phyloP scores from a whole-genome alignment of 2,888 invertebrate species.

The Calliphora vomitoria region DNA sequence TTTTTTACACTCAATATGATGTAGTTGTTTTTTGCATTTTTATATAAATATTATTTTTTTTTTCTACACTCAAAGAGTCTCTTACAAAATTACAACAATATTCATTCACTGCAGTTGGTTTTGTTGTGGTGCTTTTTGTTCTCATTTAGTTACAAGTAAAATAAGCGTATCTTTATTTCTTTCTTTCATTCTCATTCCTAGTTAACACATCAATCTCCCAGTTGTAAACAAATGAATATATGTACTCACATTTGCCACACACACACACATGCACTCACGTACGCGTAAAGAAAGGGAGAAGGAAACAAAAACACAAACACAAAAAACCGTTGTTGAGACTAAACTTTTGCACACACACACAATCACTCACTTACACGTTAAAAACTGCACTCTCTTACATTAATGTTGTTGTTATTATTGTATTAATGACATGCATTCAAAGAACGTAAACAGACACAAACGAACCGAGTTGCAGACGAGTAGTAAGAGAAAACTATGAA shows the following conservation, averaged over 20 bases:
- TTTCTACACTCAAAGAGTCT: conserved; percentile 54
- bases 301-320: conserved; percentile 42
- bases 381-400: conserved; percentile 48
- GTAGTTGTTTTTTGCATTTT: conserved; percentile 7
- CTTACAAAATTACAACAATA: conserved; percentile 43
- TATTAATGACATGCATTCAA: conserved; percentile 1
- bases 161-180: conserved; percentile 9
- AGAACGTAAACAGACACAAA: conserved; percentile 8
- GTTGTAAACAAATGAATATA: conserved; percentile 60
- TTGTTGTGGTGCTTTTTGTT: background rate
- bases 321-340: conserved; percentile 53
- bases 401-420: background rate
- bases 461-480: conserved; percentile 8
- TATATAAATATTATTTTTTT: background rate
- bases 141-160: conserved; percentile 46
- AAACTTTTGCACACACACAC: conserved; percentile 14
- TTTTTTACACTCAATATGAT: conserved; percentile 64
- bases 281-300: conserved; percentile 8
- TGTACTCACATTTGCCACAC: conserved; percentile 42
- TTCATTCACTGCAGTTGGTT: conserved; percentile 34
- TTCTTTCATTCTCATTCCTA: conserved; percentile 18
- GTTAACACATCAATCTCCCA: conserved; percentile 55
- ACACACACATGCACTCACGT: background rate
- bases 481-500: conserved; percentile 35
- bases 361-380: conserved; percentile 4